Evolutionary conservation across 2,797 vertebrate species (phyloP), one percentile per base, ranked within the genome.

Genomic region (Myotis vivesi): DNA sequence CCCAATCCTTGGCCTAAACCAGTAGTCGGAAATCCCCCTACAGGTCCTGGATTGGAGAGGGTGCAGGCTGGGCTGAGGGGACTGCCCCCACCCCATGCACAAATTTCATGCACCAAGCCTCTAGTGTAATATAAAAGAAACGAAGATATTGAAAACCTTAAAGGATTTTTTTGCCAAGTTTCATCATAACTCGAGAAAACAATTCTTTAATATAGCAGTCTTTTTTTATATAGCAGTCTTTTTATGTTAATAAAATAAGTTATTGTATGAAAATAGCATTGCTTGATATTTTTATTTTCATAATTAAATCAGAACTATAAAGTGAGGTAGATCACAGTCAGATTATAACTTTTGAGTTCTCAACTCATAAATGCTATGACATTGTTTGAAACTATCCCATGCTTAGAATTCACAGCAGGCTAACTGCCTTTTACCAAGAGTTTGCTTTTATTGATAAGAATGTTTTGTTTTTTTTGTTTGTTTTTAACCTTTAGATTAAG

Each of bases 171-270:
- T 82, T 92, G 73, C 23, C 17, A 93, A 41, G 5, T 71, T 68
- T 92, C n/a, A 83, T 68, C 28, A 38, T 15, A 69, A 53, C n/a
- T 77, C 13, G 11, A 76, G 38, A 46, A 86, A 94, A 96, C 49
- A 3, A 53, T 92, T 84, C 75, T 91, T 94, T 95, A 68, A 20
- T 71, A 57, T 76, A 17, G 16, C 3, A 73, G 23, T 71, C 6
- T 4, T 92, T 91, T 71, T 79, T 51, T 59, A 23, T 71, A 51
- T 71, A 11, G 16, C 3, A 72, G 23, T 83, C 6, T 3, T 92
- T 91, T 72, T 80, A 38, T 17, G 28, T 90, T 84, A 85, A 44
- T 83, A 13, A 53, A 79, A 90, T 85, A 92, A 82, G 5, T 71
- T 36, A 69, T 85, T 64, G 19, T 41, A 76, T 19, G 25, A 92